Conservation (phyloP, 2,797 vertebrate species). For the Sebastes kiyomatsui region DNA sequence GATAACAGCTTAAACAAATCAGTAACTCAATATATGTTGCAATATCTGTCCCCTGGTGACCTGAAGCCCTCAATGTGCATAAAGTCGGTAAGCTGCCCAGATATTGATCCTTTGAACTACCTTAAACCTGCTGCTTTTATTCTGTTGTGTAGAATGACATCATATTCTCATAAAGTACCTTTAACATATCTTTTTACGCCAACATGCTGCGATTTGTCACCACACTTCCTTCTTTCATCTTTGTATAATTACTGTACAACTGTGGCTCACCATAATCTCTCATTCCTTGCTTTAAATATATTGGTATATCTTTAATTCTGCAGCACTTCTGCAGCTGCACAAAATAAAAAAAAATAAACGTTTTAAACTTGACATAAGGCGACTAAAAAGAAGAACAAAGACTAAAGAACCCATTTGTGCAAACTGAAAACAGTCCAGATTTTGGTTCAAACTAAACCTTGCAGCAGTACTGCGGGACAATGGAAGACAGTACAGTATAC, state of each 20-base stretch:
- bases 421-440: conserved; percentile 48
- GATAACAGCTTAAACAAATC: conserved; percentile 35
- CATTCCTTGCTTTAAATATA: conserved; percentile 6
- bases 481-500: conserved; percentile 54
- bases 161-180: conserved; percentile 7
- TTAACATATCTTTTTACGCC: not conserved
- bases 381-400: conserved; percentile 27
- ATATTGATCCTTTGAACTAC: conserved; percentile 5
- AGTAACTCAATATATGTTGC: conserved; percentile 38
- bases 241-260: not conserved
- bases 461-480: conserved; percentile 28
- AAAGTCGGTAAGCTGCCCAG: conserved; percentile 38
- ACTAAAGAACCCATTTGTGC: conserved; percentile 45
- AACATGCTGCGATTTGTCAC: conserved; percentile 8
- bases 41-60: conserved; percentile 27
- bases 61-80: conserved; percentile 32
- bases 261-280: conserved; percentile 10
- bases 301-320: not conserved
- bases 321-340: conserved; percentile 25
- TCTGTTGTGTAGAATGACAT: conserved; percentile 44
- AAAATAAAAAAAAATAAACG: conserved; percentile 30
- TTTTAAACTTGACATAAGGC: conserved; percentile 14
- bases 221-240: not conserved
- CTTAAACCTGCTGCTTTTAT: conserved; percentile 8
- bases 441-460: conserved; percentile 46